Evolutionary conservation across 1,140 invertebrate genomes (phyloP), one percentile per base, ranked within the genome.

Genomic region (Antheraea mylitta): DNA sequence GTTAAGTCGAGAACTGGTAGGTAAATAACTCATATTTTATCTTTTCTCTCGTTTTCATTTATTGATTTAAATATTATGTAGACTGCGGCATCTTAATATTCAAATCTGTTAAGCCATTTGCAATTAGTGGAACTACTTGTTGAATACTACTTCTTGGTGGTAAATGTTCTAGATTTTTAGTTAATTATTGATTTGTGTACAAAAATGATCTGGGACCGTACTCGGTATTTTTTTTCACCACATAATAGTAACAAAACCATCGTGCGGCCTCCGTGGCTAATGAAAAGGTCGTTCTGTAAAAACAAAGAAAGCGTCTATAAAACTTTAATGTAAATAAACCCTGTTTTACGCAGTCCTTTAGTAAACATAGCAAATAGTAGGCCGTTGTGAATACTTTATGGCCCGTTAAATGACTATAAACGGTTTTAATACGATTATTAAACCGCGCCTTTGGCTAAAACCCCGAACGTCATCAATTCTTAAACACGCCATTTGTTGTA

Each of bases 341-440:
- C 48, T 68, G 74, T 74, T 75, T 72, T 64, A 71, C 61, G 69
- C 59, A 59, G 65, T 66, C 65, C 70, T 70, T 66, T 68, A 22
- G 70, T 58, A 77, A 73, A 71, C 68, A 73, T 60, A 64, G 70
- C 81, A 77, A 80, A 87, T 87, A 85, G 79, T 79, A 74, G 38
- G 76, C 73, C 74, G 73, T 82, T 83, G 81, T 87, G 78, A 87
- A 80, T 86, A 76, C 80, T 89, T 89, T 82, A 87, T 83, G 75
- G 76, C 66, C 78, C 77, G 82, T 89, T 82, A 87, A 89, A 83
- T 73, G 76, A 71, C 78, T 78, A 78, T 89, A 83, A 89, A 87
- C 74, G 71, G 79, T 83, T 76, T 87, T 88, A 88, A 89, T 83
- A 84, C 83, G 78, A 86, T 81, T 81, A 87, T 87, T 82, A 83